Evolutionary conservation across 1,140 invertebrate genomes (phyloP).

Genomic region (Paraescarpia echinospica): DNA sequence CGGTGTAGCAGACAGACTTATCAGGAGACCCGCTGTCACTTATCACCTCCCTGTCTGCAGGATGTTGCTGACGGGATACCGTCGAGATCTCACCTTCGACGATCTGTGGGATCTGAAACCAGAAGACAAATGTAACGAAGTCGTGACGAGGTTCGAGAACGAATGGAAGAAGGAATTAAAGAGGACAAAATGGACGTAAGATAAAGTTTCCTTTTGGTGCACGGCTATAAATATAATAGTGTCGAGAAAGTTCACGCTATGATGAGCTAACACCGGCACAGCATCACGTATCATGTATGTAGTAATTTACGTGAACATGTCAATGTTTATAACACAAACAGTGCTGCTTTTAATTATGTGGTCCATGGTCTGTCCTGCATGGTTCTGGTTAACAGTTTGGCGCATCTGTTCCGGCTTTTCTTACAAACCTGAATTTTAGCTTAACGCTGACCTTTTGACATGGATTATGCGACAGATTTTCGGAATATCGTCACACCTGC

Average conservation of each 20-base stretch:
- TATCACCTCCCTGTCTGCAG: background rate
- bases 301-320: too few species aligned
- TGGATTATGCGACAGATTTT: too few species aligned
- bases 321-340: too few species aligned
- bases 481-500: too few species aligned
- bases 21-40: background rate
- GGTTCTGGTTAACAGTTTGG: too few species aligned
- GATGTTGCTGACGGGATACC: conserved; percentile 27
- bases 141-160: conserved; percentile 23
- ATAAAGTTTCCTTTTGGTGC: background rate
- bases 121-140: conserved; percentile 23
- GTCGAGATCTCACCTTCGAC: conserved; percentile 8
- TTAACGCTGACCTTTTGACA: too few species aligned
- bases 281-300: too few species aligned
- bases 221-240: background rate
- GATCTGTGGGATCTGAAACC: conserved; percentile 28
- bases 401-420: too few species aligned
- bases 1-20: background rate
- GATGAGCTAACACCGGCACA: background rate
- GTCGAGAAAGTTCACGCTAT: background rate
- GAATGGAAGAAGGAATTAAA: conserved; percentile 20
- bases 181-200: background rate
- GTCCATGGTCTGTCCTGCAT: too few species aligned
- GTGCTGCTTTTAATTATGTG: too few species aligned
- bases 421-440: too few species aligned